Percentiles rank a stretch among this genome's conserved stretches.
Evolutionary conservation across 2,888 invertebrate species (phyloP).

Genomic region (Macroteleia sp.): DNA sequence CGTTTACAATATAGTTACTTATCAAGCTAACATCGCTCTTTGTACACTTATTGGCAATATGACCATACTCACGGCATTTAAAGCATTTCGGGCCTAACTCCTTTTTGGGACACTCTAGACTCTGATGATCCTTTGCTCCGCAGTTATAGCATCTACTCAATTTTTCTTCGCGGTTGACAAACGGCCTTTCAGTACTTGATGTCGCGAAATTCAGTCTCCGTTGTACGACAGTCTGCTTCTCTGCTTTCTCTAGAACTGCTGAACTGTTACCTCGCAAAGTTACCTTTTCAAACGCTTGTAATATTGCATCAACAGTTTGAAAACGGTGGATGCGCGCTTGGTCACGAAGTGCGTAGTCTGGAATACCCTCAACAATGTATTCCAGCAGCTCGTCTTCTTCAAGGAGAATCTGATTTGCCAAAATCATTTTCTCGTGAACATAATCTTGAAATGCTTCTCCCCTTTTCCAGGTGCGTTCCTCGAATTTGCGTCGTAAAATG

Average conservation of each 20-base stretch:
- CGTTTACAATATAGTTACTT: too few relatives aligned
- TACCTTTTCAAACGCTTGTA: not conserved
- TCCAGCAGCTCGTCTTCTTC: not conserved
- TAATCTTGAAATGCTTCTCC: conserved; percentile 4
- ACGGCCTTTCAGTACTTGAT: not conserved
- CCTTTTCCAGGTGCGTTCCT: not conserved
- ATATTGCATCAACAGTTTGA: not conserved
- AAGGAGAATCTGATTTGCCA: not conserved
- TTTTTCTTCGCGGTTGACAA: too few relatives aligned
- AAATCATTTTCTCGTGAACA: not conserved
- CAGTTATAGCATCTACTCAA: too few relatives aligned
- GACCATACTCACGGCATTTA: too few relatives aligned
- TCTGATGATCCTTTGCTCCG: too few relatives aligned
- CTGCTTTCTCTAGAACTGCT: too few relatives aligned
- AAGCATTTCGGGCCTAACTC: too few relatives aligned
- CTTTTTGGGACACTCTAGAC: too few relatives aligned
- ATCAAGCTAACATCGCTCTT: too few relatives aligned
- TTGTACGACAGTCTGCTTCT: not conserved
- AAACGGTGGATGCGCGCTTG: not conserved
- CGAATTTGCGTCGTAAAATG: not conserved
- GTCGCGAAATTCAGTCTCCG: not conserved
- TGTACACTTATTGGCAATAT: too few relatives aligned
- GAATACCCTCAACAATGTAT: not conserved
- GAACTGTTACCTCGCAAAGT: too few relatives aligned
- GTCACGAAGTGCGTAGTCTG: not conserved